phyloP scores from a whole-genome alignment of 2,113 vertebrate genomes.

The Egretta garzetta region DNA sequence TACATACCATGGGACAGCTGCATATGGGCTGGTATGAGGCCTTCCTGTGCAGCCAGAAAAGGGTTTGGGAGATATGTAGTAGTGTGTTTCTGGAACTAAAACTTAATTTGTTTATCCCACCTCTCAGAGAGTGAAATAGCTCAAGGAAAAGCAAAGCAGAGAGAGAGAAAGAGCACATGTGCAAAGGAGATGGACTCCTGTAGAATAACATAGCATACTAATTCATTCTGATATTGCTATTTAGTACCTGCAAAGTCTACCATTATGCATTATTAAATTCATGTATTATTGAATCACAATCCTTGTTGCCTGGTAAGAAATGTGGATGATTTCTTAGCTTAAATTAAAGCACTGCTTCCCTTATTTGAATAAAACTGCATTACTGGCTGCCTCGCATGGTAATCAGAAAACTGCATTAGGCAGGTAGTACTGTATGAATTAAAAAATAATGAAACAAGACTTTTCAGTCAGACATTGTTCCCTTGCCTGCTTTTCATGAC shows the following conservation, averaged over 20 bases:
- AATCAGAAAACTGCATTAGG: conserved; percentile 96
- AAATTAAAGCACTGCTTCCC: conserved; percentile 80
- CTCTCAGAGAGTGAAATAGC: background rate
- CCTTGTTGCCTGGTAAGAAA: conserved; percentile 83
- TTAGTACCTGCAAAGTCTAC: conserved; percentile 81
- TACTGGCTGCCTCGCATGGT: conserved; percentile 77
- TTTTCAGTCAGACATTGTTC: conserved; percentile 91
- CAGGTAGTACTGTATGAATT: conserved; percentile 92
- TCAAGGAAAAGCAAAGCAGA: conserved; percentile 36
- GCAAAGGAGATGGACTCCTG: background rate
- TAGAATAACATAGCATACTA: conserved; percentile 56
- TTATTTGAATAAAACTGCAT: conserved; percentile 85
- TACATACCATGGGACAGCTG: background rate
- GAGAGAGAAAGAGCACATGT: background rate
- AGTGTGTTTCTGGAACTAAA: background rate
- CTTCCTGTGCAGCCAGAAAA: background rate
- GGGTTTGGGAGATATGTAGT: background rate
- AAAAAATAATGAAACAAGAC: conserved; percentile 96
- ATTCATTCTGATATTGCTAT: conserved; percentile 75
- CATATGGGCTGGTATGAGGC: background rate
- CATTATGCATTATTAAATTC: conserved; percentile 86
- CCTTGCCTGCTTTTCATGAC: conserved; percentile 80
- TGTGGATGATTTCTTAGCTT: conserved; percentile 80
- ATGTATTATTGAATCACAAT: conserved; percentile 84
- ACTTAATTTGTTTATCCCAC: background rate